phyloP scores from a whole-genome alignment of 1,140 invertebrate genomes.

The Cyrtorhinus lividipennis region DNA sequence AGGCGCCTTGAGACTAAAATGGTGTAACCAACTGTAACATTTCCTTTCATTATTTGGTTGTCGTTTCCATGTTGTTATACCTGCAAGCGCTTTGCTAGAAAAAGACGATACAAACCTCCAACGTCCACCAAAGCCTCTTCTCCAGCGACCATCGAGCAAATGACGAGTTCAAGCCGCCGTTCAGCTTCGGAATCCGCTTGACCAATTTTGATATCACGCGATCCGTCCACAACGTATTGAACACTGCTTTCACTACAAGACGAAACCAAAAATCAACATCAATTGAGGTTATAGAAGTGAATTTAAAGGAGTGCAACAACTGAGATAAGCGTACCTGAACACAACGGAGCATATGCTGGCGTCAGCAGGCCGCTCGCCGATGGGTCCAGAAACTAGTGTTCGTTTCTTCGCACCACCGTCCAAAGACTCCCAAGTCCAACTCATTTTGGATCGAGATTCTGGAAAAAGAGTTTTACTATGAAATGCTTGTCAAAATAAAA shows the following conservation, averaged over 20 bases:
- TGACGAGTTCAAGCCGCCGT: not conserved
- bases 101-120: no score
- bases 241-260: not conserved
- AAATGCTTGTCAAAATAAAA: no score
- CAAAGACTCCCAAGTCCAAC: not conserved
- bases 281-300: no score
- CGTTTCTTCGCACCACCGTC: not conserved
- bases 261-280: no score
- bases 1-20: no score
- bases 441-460: slow-evolving; percentile 20
- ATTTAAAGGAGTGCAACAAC: no score
- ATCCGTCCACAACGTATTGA: not conserved
- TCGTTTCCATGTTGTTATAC: no score
- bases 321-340: no score
- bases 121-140: not conserved
- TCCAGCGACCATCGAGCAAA: not conserved
- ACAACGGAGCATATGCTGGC: not conserved
- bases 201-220: not conserved
- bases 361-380: not conserved
- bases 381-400: not conserved
- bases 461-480: no score
- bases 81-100: no score
- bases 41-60: no score
- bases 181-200: not conserved
- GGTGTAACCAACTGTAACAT: no score